Percentiles rank a stretch among this genome's conserved stretches.
Evolutionary conservation across 2,797 vertebrate genomes (phyloP).

Genomic region (Selene dorsalis): DNA sequence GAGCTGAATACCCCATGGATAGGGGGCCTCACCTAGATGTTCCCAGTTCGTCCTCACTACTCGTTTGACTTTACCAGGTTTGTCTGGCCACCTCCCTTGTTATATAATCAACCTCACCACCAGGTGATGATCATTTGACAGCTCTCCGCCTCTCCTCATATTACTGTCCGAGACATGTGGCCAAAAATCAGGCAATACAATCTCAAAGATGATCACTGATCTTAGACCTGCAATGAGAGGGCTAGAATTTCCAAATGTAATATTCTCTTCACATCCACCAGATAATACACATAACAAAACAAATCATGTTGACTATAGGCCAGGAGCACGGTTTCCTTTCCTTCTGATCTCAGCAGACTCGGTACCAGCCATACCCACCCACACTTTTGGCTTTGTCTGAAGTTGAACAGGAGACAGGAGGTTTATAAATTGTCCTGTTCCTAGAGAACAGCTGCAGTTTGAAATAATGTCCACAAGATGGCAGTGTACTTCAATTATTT

Average conservation of each 20-base stretch:
- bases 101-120: too few species aligned
- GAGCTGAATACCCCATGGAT: background rate
- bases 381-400: constrained; percentile 23
- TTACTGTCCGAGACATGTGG: background rate
- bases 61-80: background rate
- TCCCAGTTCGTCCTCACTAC: background rate
- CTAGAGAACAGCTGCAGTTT: constrained; percentile 16
- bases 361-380: constrained; percentile 7
- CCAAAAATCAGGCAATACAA: background rate
- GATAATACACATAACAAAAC: constrained; percentile 3
- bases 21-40: background rate
- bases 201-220: background rate
- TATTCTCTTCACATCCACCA: background rate
- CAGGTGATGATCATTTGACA: background rate
- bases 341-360: constrained; percentile 10
- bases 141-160: background rate
- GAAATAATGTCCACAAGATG: constrained; percentile 64
- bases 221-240: background rate
- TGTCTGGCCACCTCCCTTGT: background rate
- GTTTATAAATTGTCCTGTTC: background rate
- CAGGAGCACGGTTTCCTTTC: background rate
- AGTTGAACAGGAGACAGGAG: background rate
- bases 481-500: constrained; percentile 32
- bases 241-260: background rate
- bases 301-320: background rate